Evolutionary conservation across 2,888 invertebrate species (phyloP), one percentile per base, ranked within the genome.

Genomic region (Anagyrus pseudococci): DNA sequence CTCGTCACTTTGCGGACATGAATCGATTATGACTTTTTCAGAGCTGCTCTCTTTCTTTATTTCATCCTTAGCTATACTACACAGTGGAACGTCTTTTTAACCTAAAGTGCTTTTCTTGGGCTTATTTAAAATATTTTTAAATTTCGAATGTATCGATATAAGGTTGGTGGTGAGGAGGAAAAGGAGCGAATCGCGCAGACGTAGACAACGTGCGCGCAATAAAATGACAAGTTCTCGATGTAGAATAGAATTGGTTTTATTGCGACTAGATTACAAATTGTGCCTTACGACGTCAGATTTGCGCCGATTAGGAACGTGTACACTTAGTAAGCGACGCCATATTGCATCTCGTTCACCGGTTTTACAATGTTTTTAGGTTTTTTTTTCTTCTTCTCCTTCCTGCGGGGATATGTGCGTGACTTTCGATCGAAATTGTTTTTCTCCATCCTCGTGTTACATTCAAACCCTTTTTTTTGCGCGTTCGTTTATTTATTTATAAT

Each of bases 211-310:
- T 37, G 10, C 2, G 10, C 33, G 8, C 2, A 2, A 37, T 10
- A 13, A 37, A 37, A 37, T 2, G 8, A 37, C 8, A 8, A 2
- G 33, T 37, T 8, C n/a, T 3, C n/a, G 33, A 48, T 44, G 19
- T 80, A 80, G 79, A 80, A 79, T 80, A 78, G 78, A 80, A 78
- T 80, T 78, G 77, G 74, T 76, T 80, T 80, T 80, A 80, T 80
- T 79, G 80, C 79, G 80, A 80, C 80, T 80, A 80, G 80, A 80
- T 79, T 80, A 80, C 79, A 80, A 80, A 80, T 77, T 76, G 78
- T 77, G 75, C 77, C 77, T 76, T 72, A 67, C 73, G 75, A 74
- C 75, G 75, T 70, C 73, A 72, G 72, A 73, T n/a, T n/a, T 73
- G 72, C 76, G 77, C 71, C 77, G 75, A 75, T 74, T 76, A 78